Base-by-base conservation (phyloP, 2,888 invertebrate genomes). In the Eupithecia abbreviata region DNA sequence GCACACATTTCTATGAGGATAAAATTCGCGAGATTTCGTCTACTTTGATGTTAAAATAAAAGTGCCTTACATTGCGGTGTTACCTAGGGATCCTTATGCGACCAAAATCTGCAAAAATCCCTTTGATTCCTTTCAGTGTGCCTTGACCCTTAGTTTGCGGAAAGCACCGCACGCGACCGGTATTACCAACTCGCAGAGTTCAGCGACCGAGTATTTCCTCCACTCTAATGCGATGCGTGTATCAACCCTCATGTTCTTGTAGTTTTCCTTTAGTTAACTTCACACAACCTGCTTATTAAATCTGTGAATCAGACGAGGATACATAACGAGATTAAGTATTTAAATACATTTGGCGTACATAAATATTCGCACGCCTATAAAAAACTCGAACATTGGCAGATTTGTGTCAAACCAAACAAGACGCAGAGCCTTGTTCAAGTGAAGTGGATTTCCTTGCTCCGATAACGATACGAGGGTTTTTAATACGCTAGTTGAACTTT, bases 181-280 rank as follows among this genome's bases (percentile, higher is more conserved):
- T 69, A 69, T 69, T 69, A 69, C 69, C 69, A 69, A 18, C 68
- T 68, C 69, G 47, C 69, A 66, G 69, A 69, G 69, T 69, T 69
- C 69, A 47, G 47, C 45, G 69, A 69, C 69, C 69, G 69, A 30
- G 45, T 69, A 7, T 69, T 69, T 69, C 69, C 69, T 69, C 69
- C 69, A 69, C 69, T 69, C 69, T 47, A 68, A 68, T 47, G 69
- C 69, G 47, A 47, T 69, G 68, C 68, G 18, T 68, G 47, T 18
- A 18, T 18, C 45, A 68, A 47, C 69, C 69, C 69, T 49, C 69
- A 69, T 45, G 45, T 42, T 41, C 65, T 65, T 42, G 42, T 66
- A 62, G 30, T 62, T 62, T 62, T 30, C 62, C 15, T n/a, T 68
- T 42, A 42, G 45, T 45, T 68, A 45, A 68, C 43, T 43, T 68